Base-by-base conservation (phyloP, 2,113 vertebrate genomes). In the Mus spicilegus region DNA sequence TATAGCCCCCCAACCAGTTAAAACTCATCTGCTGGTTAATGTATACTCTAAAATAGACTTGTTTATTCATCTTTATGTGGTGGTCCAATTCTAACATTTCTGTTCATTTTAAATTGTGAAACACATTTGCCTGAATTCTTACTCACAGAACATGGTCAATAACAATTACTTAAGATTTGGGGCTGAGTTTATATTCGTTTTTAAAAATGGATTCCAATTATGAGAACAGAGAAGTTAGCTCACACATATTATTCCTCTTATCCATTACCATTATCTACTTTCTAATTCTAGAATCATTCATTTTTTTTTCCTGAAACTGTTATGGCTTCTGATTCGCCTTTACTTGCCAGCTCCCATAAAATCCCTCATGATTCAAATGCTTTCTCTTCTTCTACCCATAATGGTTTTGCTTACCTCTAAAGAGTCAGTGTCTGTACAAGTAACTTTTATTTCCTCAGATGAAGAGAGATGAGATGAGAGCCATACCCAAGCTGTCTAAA, bases 321-420 rank as follows among this genome's bases (percentile, higher is more conserved):
- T 42, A 56, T 54, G 61, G 39, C 13, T 89, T 77, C 72, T 51
- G 26, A 12, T 82, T 89, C 51, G 24, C 61, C 75, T 91, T 76
- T 77, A 51, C 69, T 91, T 87, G 72, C 85, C 22, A 88, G n/a
- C 1, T 3, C 88, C 85, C 82, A 26, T 95, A 97, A 82, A 90
- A 95, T 89, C 63, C 81, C 95, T 75, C 61, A 58, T 14, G 17
- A 73, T 73, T 88, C 76, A 95, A 91, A 93, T 65, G 49, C 26
- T 73, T 97, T 90, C 94, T 97, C 77, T 91, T 94, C 93, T 56
- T 88, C 80, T 75, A 63, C 14, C n/a, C 89, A 76, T 36, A 65
- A 70, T 63, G 61, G 46, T 78, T 89, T 91, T 86, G 82, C 67
- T 96, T 92, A 91, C 82, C 73, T 95, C 72, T 65, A 85, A 93